These are phyloP conservation scores for Channa argus DNA, from an alignment of 2,113 vertebrate species.

Conservation along the genomic window DNA sequence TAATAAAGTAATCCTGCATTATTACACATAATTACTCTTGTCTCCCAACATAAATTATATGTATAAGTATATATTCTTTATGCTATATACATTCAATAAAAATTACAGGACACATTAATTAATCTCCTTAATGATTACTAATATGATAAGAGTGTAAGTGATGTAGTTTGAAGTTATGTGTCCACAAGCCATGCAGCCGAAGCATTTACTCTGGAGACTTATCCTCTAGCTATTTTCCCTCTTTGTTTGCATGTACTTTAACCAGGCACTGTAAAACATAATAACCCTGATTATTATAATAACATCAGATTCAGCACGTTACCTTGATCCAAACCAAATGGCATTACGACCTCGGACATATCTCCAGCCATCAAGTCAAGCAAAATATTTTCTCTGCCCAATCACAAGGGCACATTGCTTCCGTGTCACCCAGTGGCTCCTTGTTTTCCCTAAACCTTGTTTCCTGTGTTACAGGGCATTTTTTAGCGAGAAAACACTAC, in stretches of 20 bases:
- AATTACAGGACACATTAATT: slow-evolving; percentile 13
- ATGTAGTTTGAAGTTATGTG: slow-evolving; percentile 3
- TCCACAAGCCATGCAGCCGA: slow-evolving; percentile 11
- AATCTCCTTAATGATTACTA: slow-evolving; percentile 13
- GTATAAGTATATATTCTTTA: slow-evolving; percentile 1
- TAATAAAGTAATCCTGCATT: neutral
- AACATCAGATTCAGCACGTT: slow-evolving; percentile 59
- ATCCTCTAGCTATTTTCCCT: slow-evolving; percentile 1
- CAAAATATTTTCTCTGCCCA: slow-evolving; percentile 82
- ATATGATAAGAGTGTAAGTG: slow-evolving; percentile 13
- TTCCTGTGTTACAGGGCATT: slow-evolving; percentile 71
- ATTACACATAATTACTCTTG: slow-evolving; percentile 29
- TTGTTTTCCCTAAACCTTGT: slow-evolving; percentile 74
- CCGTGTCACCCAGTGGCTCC: slow-evolving; percentile 69
- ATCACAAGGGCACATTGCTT: slow-evolving; percentile 76
- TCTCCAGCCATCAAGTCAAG: slow-evolving; percentile 70
- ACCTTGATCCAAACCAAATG: slow-evolving; percentile 42
- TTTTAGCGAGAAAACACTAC: slow-evolving; percentile 31
- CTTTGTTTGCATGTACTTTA: slow-evolving; percentile 42
- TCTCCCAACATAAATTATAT: slow-evolving; percentile 2
- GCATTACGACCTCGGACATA: slow-evolving; percentile 55
- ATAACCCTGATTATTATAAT: slow-evolving; percentile 74
- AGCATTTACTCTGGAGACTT: slow-evolving; percentile 6
- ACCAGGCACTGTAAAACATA: slow-evolving; percentile 67
- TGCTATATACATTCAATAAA: neutral